Percentiles rank a stretch among this genome's conserved stretches.
Conservation (phyloP, 2,797 vertebrate genomes). For the Chloroceryle amazona region DNA sequence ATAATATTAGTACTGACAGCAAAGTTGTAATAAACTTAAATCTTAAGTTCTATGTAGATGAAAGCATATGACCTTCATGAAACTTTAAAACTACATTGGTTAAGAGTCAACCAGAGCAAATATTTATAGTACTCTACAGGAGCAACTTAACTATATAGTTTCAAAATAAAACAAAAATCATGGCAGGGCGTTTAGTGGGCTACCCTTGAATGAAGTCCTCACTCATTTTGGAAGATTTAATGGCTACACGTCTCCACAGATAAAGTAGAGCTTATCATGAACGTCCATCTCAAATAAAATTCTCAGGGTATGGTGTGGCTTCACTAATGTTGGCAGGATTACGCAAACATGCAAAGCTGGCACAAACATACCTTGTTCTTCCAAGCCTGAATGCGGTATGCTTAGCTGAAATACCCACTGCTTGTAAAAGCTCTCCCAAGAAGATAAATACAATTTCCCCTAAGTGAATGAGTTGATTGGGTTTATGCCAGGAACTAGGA, state of each 20-base stretch:
- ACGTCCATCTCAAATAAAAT: background rate
- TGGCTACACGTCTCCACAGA: background rate
- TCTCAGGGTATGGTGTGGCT: background rate
- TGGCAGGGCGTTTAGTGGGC: background rate
- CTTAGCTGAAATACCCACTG: background rate
- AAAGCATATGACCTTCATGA: background rate
- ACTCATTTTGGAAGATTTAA: background rate
- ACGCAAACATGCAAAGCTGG: background rate
- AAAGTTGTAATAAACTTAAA: background rate
- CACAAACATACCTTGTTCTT: background rate
- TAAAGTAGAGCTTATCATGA: background rate
- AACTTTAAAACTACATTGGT: background rate
- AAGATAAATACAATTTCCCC: conserved; percentile 2
- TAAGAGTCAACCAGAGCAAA: background rate
- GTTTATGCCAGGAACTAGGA: background rate
- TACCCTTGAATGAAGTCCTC: background rate
- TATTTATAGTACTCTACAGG: background rate
- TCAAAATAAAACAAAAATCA: background rate
- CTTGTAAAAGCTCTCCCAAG: background rate
- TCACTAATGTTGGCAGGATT: background rate
- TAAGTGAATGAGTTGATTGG: background rate
- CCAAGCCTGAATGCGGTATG: background rate
- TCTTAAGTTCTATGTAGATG: background rate
- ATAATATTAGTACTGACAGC: background rate
- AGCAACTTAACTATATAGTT: background rate